Conservation (phyloP, 1,140 invertebrate genomes). For the Drosophila ogumai region DNA sequence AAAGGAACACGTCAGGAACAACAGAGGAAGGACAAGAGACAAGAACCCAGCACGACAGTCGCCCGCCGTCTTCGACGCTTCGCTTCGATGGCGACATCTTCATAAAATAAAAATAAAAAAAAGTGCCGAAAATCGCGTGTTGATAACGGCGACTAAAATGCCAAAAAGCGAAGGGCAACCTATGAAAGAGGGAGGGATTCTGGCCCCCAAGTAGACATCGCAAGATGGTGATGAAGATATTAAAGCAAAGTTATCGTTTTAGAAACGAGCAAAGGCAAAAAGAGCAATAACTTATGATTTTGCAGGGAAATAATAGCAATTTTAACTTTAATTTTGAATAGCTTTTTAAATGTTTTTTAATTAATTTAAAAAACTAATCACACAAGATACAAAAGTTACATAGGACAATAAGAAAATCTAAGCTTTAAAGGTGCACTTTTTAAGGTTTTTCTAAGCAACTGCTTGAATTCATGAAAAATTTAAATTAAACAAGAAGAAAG, state of each 20-base stretch:
- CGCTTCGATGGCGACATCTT: slow-evolving; percentile 61
- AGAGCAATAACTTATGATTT: too few species aligned
- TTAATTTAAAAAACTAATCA: neutral
- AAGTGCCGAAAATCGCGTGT: slow-evolving; percentile 78
- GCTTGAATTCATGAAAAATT: neutral
- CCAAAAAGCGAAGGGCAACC: neutral
- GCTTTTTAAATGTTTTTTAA: too few species aligned
- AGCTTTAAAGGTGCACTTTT: too few species aligned
- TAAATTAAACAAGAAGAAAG: neutral
- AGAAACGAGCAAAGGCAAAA: neutral
- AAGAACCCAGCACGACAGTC: slow-evolving; percentile 64
- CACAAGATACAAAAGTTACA: neutral
- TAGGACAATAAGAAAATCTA: neutral
- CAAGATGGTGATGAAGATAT: slow-evolving; percentile 13
- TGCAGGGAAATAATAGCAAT: too few species aligned
- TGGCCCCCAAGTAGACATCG: neutral
- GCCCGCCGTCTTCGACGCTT: slow-evolving; percentile 44
- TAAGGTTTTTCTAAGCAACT: neutral
- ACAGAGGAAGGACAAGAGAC: slow-evolving; percentile 27
- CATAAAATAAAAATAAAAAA: slow-evolving; percentile 60
- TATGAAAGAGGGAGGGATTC: neutral
- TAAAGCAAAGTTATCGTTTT: neutral
- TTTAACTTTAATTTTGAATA: too few species aligned
- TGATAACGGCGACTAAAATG: slow-evolving; percentile 68
- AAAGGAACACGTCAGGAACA: slow-evolving; percentile 28